phyloP scores from a whole-genome alignment of 2,797 vertebrate genomes.

The Peromyscus eremicus region DNA sequence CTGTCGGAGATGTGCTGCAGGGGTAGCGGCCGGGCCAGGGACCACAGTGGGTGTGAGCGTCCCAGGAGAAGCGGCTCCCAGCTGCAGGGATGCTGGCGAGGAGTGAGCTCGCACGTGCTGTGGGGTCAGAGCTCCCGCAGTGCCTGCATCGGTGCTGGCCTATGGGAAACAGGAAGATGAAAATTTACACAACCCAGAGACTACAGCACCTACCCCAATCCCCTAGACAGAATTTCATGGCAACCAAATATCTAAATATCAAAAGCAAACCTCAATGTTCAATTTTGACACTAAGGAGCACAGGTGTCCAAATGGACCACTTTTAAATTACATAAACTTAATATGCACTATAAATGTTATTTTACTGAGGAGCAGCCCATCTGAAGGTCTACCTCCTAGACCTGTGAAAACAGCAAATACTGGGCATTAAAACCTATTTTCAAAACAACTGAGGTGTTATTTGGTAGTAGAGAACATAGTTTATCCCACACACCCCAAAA shows the following conservation, averaged over 20 bases:
- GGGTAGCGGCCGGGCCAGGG: constrained; percentile 89
- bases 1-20: constrained; percentile 95
- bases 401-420: not conserved
- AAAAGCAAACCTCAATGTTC: constrained; percentile 54
- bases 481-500: not conserved
- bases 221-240: not conserved
- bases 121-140: constrained; percentile 93
- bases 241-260: constrained; percentile 33
- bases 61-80: constrained; percentile 93
- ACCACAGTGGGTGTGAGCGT: constrained; percentile 90
- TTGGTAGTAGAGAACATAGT: not conserved
- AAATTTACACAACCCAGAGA: not conserved
- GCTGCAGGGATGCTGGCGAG: constrained; percentile 96
- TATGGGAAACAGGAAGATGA: constrained; percentile 82
- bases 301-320: not conserved
- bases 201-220: not conserved
- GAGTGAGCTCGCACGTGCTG: constrained; percentile 96
- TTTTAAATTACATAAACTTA: constrained; percentile 16
- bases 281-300: not conserved
- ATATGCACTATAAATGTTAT: not conserved
- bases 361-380: constrained; percentile 30
- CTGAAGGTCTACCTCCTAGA: not conserved
- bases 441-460: not conserved
- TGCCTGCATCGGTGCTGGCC: constrained; percentile 96
- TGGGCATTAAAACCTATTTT: constrained; percentile 24